Evolutionary conservation across 2,797 vertebrate species (phyloP).

Genomic region (Takifugu ocellatus): DNA sequence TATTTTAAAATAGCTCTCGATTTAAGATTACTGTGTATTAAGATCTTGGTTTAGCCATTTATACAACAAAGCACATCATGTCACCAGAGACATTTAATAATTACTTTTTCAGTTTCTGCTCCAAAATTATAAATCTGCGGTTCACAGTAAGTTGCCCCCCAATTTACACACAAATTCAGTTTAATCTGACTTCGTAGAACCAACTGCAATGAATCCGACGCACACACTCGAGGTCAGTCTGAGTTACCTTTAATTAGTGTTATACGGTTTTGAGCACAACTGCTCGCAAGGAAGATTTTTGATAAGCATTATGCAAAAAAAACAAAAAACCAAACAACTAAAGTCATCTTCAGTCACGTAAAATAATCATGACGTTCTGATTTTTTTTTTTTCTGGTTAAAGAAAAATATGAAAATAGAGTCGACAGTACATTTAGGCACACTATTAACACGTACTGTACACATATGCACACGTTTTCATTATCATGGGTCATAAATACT

Average conservation of each 20-base stretch:
- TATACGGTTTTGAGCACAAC: conserved; percentile 82
- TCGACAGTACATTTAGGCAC: conserved; percentile 94
- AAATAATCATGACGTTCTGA: conserved; percentile 85
- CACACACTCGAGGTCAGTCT: conserved; percentile 63
- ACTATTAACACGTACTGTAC: conserved; percentile 95
- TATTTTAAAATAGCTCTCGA: no score
- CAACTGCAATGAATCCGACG: background rate
- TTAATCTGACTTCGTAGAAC: no score
- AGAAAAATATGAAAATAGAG: conserved; percentile 88
- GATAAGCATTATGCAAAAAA: conserved; percentile 86
- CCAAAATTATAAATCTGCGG: no score
- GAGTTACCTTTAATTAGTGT: conserved; percentile 97
- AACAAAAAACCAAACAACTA: conserved; percentile 39
- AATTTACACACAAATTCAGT: no score
- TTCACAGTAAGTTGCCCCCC: no score
- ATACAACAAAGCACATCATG: no score
- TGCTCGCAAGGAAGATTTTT: conserved; percentile 84
- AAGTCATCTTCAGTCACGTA: conserved; percentile 79
- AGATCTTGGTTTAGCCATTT: no score
- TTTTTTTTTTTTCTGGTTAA: conserved; percentile 76
- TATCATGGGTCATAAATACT: conserved; percentile 74
- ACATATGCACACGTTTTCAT: conserved; percentile 82
- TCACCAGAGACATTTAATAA: no score
- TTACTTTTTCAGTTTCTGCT: no score
- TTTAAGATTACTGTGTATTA: no score